phyloP scores from a whole-genome alignment of 64 coral and sea anemone species.

The Pocillopora damicornis region DNA sequence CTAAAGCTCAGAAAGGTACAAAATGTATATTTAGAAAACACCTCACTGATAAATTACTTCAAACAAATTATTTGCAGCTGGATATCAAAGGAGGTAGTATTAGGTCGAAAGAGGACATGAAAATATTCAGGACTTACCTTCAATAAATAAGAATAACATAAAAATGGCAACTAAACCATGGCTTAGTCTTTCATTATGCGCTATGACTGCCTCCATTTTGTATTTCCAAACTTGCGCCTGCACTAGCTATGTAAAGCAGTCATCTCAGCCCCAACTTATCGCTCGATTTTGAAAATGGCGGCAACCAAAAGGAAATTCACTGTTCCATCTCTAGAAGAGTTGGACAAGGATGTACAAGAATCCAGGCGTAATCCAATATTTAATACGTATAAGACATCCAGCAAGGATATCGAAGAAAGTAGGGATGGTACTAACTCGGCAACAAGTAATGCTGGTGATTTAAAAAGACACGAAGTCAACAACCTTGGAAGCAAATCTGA shows the following conservation, averaged over 20 bases:
- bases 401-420: slow-evolving; percentile 15
- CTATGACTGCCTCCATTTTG: neutral
- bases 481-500: neutral
- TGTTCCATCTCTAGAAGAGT: slow-evolving; percentile 69
- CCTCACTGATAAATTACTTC: no score
- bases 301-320: slow-evolving; percentile 37
- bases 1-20: no score
- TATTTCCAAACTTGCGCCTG: neutral
- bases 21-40: no score
- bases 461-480: neutral
- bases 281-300: slow-evolving; percentile 57
- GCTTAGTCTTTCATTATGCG: neutral
- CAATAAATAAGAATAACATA: slow-evolving; percentile 14
- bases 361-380: slow-evolving; percentile 39
- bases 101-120: no score
- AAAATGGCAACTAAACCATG: neutral
- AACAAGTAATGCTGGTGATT: neutral
- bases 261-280: slow-evolving; percentile 18
- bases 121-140: neutral
- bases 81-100: no score
- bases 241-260: neutral
- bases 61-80: no score
- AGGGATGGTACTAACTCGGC: neutral
- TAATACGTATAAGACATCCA: slow-evolving; percentile 12
- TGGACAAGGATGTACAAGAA: slow-evolving; percentile 39